Evolutionary conservation across 2,888 invertebrate species (phyloP).

Genomic region (Trachelus stipa): DNA sequence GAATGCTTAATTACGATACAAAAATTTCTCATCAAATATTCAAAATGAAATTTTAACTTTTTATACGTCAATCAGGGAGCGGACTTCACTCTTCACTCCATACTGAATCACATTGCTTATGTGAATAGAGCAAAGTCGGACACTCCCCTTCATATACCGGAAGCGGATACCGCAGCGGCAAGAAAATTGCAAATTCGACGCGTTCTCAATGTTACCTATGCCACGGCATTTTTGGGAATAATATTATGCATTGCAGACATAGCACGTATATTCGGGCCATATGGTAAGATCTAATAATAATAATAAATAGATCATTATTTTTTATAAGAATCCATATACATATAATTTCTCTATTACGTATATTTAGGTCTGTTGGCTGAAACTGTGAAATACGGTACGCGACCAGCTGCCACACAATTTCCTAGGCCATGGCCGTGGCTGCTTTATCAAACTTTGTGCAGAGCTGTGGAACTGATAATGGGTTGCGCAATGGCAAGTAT

Average conservation of each 20-base stretch:
- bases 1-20: background rate
- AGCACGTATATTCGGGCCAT: slow-evolving; percentile 69
- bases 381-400: slow-evolving; percentile 44
- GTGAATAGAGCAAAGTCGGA: slow-evolving; percentile 67
- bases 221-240: slow-evolving; percentile 69
- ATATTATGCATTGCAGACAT: slow-evolving; percentile 68
- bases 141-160: slow-evolving; percentile 58
- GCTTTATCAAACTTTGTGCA: slow-evolving; percentile 69
- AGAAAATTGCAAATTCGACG: slow-evolving; percentile 66
- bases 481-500: slow-evolving; percentile 71
- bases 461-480: slow-evolving; percentile 67
- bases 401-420: slow-evolving; percentile 42
- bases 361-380: slow-evolving; percentile 53
- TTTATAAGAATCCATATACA: background rate
- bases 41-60: slow-evolving; percentile 3
- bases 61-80: slow-evolving; percentile 41
- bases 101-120: slow-evolving; percentile 70
- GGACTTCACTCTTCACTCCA: slow-evolving; percentile 68
- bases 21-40: background rate
- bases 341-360: slow-evolving; percentile 5
- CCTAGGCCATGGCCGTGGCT: slow-evolving; percentile 71
- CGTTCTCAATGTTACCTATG: slow-evolving; percentile 69
- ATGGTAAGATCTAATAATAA: slow-evolving; percentile 58
- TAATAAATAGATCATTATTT: background rate
- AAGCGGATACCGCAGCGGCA: slow-evolving; percentile 54